Evolutionary conservation across 1,140 invertebrate species (phyloP).

Genomic region (Lepidurus apus): DNA sequence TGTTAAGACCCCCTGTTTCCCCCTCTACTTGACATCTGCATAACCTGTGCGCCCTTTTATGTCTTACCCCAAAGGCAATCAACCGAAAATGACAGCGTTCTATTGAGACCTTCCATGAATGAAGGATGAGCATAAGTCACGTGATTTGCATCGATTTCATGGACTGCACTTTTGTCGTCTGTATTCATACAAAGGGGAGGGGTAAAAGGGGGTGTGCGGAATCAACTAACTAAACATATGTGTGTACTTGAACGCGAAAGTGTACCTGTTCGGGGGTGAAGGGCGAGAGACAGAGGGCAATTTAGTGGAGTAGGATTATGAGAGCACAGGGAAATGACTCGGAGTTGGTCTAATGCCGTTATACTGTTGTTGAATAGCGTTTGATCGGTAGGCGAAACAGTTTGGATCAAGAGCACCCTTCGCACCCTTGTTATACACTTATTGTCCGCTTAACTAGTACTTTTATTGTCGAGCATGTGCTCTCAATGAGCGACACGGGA

Average conservation of each 20-base stretch:
- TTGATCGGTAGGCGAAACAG: neutral
- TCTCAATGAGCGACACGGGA: slow-evolving; percentile 8
- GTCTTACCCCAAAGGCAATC: neutral
- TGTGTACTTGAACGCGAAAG: no score
- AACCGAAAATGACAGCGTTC: slow-evolving; percentile 19
- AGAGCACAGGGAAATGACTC: no score
- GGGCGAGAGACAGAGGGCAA: neutral
- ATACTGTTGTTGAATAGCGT: neutral
- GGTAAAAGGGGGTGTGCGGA: neutral
- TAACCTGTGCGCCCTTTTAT: slow-evolving; percentile 2
- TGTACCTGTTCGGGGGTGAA: neutral
- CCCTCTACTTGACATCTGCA: slow-evolving; percentile 2
- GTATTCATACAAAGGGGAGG: neutral
- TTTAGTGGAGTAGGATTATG: neutral
- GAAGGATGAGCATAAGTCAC: slow-evolving; percentile 7
- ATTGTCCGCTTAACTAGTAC: slow-evolving; percentile 12
- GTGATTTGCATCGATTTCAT: slow-evolving; percentile 22
- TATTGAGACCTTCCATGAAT: neutral
- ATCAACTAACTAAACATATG: no score
- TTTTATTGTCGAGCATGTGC: neutral
- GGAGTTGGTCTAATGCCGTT: no score
- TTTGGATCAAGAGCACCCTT: neutral
- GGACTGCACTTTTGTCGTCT: neutral
- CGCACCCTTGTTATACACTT: slow-evolving; percentile 18
- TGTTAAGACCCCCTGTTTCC: neutral